These are phyloP conservation scores for Pasiphila rectangulata DNA, from an alignment of 2,888 invertebrate species.

Conservation along the genomic window DNA sequence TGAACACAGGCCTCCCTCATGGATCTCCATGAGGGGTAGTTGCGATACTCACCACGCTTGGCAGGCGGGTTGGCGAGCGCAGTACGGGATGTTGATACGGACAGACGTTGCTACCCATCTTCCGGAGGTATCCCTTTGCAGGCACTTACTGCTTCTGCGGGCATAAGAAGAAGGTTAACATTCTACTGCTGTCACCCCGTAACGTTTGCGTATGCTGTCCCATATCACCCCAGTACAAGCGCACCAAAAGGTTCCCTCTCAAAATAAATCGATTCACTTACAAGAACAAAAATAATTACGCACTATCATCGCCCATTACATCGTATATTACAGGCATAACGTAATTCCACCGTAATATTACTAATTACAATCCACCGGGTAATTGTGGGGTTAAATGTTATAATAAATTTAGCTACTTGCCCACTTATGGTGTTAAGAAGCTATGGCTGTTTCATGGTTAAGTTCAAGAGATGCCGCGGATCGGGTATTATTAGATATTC, in stretches of 20 bases:
- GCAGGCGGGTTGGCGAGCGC: too few relatives aligned
- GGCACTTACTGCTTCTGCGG: too few relatives aligned
- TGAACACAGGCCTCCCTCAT: too few relatives aligned
- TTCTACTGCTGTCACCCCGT: too few relatives aligned
- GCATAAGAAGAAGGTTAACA: too few relatives aligned
- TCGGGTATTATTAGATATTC: too few relatives aligned
- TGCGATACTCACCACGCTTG: too few relatives aligned
- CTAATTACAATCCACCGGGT: conserved; percentile 32
- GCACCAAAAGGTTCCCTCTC: conserved; percentile 25
- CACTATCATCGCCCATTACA: conserved; percentile 56
- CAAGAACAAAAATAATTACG: conserved; percentile 58
- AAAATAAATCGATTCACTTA: conserved; percentile 44
- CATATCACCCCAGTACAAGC: background rate
- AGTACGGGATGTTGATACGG: too few relatives aligned
- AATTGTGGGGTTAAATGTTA: conserved; percentile 39
- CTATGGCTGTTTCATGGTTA: conserved; percentile 24
- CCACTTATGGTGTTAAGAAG: conserved; percentile 29
- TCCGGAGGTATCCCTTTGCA: too few relatives aligned
- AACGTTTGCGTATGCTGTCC: too few relatives aligned
- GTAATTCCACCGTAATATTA: conserved; percentile 37
- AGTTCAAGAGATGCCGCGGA: conserved; percentile 13
- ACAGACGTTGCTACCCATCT: too few relatives aligned
- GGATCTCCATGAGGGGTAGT: too few relatives aligned
- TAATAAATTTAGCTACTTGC: conserved; percentile 39
- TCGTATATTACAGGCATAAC: conserved; percentile 59